A percentile compares a stretch with the other conserved stretches of the same genome.
These are phyloP conservation scores for Eretmochelys imbricata DNA, from an alignment of 2,113 vertebrate species.

Conservation along the genomic window DNA sequence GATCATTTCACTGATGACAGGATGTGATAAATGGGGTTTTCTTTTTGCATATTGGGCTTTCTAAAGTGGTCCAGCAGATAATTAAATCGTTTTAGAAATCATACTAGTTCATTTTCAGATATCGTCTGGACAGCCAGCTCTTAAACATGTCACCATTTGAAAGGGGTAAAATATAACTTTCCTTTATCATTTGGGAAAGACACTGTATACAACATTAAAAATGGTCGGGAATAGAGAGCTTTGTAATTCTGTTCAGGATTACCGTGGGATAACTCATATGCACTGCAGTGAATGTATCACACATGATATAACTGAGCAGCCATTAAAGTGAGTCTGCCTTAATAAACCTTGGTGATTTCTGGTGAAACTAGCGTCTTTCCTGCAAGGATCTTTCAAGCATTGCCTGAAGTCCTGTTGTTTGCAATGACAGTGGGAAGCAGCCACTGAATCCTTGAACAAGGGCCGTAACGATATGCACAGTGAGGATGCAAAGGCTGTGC, in stretches of 20 bases:
- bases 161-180: not conserved
- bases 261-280: too few species aligned
- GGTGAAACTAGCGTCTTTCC: not conserved
- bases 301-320: not conserved
- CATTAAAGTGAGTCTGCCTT: not conserved
- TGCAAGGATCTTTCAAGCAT: not conserved
- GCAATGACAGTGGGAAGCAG: not conserved
- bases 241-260: not conserved
- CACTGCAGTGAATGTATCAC: not conserved
- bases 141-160: not conserved
- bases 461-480: not conserved
- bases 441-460: accelerated
- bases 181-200: constrained; percentile 6
- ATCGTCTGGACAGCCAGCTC: not conserved
- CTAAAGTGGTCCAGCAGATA: not conserved
- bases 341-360: not conserved
- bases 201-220: not conserved
- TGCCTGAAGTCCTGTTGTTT: not conserved
- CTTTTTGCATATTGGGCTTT: not conserved
- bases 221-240: not conserved
- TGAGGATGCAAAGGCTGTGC: not conserved
- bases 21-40: not conserved
- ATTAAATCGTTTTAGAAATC: not conserved
- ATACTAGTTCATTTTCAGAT: not conserved
- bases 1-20: not conserved